Base-by-base conservation (phyloP, 2,888 invertebrate species). In the Taenaris catops region DNA sequence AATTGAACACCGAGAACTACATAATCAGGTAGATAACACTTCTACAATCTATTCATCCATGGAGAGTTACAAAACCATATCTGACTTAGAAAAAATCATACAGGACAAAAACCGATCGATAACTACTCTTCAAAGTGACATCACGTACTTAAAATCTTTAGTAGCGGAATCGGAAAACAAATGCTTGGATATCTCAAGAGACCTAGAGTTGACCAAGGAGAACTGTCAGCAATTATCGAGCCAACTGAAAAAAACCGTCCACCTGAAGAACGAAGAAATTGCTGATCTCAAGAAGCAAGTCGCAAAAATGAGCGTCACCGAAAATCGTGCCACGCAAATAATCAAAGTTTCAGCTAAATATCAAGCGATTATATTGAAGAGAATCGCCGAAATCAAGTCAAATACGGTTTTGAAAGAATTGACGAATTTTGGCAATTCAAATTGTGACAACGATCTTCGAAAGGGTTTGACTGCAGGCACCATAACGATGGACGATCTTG, bases 341-440 rank as follows among this genome's bases (percentile, higher is more conserved):
- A 76, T 86, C 14, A 83, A 76, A 58, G 73, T 86, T 0, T 86
- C 86, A 0, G 72, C 84, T 1, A 84, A 80, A 48, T 86, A 84
- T 41, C 86, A 84, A 46, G 72, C 80, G 3, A 83, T 86, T 29
- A 86, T 86, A 52, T 51, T 80, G 4, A 75, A 74, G 45, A 65
- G 83, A 38, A 73, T 86, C 8, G 76, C 81, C 0, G 86, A 86
- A 54, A 78, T 84, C 11, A 84, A 84, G 44, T 67, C 69, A 1
- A 81, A 72, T 31, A 76, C 75, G 0, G 74, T 80, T 0, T 49
- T 86, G 9, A 83, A 81, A 41, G 86, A 86, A 42, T 47, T 86
- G 21, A 81, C 79, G 0, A 86, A 86, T 37, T 76, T 74, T 25
- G 75, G 80, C 0, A 83, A 80, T 42, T 46, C 66, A 1, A 67